A percentile compares a stretch with the other conserved stretches of the same genome.
Evolutionary conservation across 2,113 vertebrate species (phyloP).

Genomic region (Seriola rivoliana): DNA sequence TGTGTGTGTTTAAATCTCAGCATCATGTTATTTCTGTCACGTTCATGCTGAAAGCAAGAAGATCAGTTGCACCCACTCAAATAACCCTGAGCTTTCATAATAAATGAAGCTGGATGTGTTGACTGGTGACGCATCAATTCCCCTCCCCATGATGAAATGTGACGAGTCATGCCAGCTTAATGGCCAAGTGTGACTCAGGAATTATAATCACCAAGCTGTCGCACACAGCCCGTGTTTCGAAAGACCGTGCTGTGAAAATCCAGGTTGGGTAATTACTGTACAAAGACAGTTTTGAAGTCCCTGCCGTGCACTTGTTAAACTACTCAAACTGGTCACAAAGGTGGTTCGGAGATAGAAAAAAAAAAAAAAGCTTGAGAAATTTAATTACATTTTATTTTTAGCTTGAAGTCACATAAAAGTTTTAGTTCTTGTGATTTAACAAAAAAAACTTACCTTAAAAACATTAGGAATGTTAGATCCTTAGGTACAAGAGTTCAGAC

Average conservation of each 20-base stretch:
- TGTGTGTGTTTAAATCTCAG: no score
- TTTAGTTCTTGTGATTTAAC: neutral
- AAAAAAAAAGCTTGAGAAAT: no score
- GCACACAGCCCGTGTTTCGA: neutral
- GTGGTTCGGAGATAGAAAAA: no score
- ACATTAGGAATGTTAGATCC: no score
- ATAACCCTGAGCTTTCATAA: neutral
- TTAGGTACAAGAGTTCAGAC: no score
- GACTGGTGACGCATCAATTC: neutral
- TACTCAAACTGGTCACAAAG: neutral
- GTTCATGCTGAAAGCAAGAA: neutral
- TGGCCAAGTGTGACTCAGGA: neutral
- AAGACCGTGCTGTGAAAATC: neutral
- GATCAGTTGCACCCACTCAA: neutral
- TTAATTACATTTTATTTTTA: neutral
- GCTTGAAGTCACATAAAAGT: neutral
- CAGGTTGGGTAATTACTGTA: neutral
- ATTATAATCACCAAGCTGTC: neutral
- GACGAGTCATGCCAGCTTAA: neutral
- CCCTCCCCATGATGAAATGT: neutral
- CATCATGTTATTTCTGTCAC: no score
- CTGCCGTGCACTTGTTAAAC: neutral
- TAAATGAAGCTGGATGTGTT: neutral
- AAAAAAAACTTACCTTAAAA: no score
- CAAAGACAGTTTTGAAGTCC: neutral